Evolutionary conservation across 2,888 invertebrate genomes (phyloP), one percentile per base, ranked within the genome.

Genomic region (Augochlorella aurata): DNA sequence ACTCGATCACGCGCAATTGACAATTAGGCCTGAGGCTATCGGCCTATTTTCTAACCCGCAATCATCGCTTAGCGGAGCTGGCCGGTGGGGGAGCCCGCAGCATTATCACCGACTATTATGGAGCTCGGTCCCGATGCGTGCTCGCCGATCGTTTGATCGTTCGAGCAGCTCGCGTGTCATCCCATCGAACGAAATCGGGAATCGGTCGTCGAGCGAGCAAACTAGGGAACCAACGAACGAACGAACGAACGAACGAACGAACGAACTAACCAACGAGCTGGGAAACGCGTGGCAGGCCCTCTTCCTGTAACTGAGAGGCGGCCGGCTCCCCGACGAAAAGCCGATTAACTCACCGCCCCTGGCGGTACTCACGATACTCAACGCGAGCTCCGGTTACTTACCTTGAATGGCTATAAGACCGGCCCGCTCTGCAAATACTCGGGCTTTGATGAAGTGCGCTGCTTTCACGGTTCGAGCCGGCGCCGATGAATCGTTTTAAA

Each of bases 401-500:
- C 77, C 79, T 83, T 71, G 85, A 69, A 85, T 87, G 81, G 81
- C 70, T 79, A 52, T 79, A 83, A 84, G 74, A 80, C 80, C 44
- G 63, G 63, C 63, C 61, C 61, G 84, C 73, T 75, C 67, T 75
- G 86, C 82, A 76, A 82, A 76, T 79, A 82, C 85, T 69, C 49
- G 74, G 61, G 82, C 86, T 86, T 86, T 87, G 86, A 86, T 83
- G 87, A 87, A 86, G 75, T 79, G 80, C 80, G 80, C 83, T 7
- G 80, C 82, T 84, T 87, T 87, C 85, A 85, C 69, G 87, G 74
- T 77, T 74, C 80, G 80, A 85, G 77, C 67, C 74, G 76, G 49
- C 73, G 77, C 77, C 87, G 87, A 87, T 86, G 80, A 86, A 85
- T 86, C 87, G 77, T 81, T 82, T 86, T 77, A 82, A 82, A 82